Evolutionary conservation across 23 tunicate genomes (phyloP).

Genomic region (Ascidia mentula): DNA sequence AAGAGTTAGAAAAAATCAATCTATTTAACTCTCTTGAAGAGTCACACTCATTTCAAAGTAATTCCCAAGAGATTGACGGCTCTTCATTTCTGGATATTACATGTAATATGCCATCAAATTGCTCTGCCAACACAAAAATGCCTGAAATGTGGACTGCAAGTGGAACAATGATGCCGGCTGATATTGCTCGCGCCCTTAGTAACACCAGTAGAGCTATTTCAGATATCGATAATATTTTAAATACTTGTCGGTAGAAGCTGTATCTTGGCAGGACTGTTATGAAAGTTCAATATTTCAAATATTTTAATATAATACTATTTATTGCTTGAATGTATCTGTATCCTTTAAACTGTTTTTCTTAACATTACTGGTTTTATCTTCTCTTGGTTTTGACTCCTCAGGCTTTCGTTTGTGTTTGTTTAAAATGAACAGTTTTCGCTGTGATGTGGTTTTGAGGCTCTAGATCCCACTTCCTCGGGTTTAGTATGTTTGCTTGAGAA

Average conservation of each 20-base stretch:
- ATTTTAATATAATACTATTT: no score
- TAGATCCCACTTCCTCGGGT: no score
- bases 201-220: background rate
- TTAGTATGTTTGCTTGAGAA: no score
- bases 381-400: no score
- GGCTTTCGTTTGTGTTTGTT: no score
- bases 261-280: no score
- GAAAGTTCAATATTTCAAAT: no score
- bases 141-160: background rate
- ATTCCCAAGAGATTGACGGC: background rate
- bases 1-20: slow-evolving; percentile 63
- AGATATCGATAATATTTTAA: background rate
- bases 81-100: background rate
- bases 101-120: background rate
- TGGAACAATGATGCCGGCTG: background rate
- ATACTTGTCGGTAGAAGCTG: background rate
- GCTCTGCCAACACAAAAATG: background rate
- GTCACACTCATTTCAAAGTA: background rate
- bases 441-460: no score
- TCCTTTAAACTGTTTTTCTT: no score
- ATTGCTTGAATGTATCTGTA: no score
- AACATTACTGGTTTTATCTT: no score
- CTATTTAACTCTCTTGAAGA: slow-evolving; percentile 10
- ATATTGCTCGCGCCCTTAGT: slow-evolving; percentile 5
- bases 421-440: no score